A percentile compares a stretch with the other conserved stretches of the same genome.
These are phyloP conservation scores for Rousettus madagascariensis DNA, from an alignment of 2,797 vertebrate genomes.

Conservation along the genomic window DNA sequence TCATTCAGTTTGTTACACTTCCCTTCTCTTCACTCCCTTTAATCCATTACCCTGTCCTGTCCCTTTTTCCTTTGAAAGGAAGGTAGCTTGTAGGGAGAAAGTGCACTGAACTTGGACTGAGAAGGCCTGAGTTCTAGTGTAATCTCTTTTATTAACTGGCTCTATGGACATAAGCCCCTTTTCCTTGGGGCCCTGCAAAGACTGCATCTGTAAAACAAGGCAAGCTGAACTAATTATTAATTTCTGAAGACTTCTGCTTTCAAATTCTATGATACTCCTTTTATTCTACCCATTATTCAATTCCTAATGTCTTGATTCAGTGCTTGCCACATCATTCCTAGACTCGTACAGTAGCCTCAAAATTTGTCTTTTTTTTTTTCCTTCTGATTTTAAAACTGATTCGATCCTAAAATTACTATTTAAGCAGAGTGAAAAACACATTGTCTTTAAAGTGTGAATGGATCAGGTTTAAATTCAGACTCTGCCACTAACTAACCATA, in stretches of 20 bases:
- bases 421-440: neutral
- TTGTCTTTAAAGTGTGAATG: neutral
- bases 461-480: conserved; percentile 13
- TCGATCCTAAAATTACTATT: neutral
- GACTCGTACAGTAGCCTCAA: neutral
- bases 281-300: neutral
- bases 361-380: neutral
- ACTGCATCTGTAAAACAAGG: neutral
- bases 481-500: neutral
- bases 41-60: neutral
- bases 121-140: neutral
- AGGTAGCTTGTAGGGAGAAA: neutral
- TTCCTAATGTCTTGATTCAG: neutral
- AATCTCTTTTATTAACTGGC: neutral
- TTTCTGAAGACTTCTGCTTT: conserved; percentile 46
- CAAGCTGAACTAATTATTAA: conserved; percentile 6
- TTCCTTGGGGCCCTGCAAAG: neutral
- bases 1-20: neutral
- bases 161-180: neutral
- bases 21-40: neutral
- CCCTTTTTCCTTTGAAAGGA: neutral
- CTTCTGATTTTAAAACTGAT: neutral
- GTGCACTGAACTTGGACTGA: neutral
- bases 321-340: neutral
- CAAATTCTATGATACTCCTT: neutral